Evolutionary conservation across 2,888 invertebrate genomes (phyloP).

Genomic region (Netelia virgata): DNA sequence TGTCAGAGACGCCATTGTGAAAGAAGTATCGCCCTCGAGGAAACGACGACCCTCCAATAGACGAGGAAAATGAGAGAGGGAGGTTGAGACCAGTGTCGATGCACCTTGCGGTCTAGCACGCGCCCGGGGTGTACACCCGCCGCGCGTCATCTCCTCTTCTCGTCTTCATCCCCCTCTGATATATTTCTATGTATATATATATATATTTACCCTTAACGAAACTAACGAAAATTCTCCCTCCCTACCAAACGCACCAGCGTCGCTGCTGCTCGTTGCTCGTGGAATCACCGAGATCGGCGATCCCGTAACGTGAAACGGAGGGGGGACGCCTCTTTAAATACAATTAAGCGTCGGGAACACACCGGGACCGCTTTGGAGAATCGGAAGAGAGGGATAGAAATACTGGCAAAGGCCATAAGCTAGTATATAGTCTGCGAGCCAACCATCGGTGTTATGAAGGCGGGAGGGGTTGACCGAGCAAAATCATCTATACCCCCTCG

Average conservation of each 20-base stretch:
- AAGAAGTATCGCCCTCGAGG: background rate
- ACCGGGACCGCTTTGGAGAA: slow-evolving; percentile 31
- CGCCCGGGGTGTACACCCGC: slow-evolving; percentile 47
- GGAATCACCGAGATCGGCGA: slow-evolving; percentile 60
- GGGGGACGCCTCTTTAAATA: slow-evolving; percentile 75
- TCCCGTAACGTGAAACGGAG: slow-evolving; percentile 14
- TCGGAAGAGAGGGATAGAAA: slow-evolving; percentile 32
- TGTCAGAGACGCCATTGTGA: slow-evolving; percentile 16
- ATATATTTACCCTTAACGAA: slow-evolving; percentile 23
- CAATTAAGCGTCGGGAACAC: slow-evolving; percentile 74
- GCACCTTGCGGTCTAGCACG: slow-evolving; percentile 73
- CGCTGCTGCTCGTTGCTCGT: slow-evolving; percentile 39
- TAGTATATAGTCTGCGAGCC: slow-evolving; percentile 40
- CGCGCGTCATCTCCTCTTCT: slow-evolving; percentile 45
- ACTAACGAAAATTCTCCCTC: slow-evolving; percentile 8
- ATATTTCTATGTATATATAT: background rate
- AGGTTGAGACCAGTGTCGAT: slow-evolving; percentile 39
- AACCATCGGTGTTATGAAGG: slow-evolving; percentile 49
- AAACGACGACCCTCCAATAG: background rate
- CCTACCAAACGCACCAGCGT: slow-evolving; percentile 39
- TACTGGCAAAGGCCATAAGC: slow-evolving; percentile 57
- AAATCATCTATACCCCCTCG: slow-evolving; percentile 61
- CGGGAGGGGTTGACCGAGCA: slow-evolving; percentile 49
- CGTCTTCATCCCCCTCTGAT: slow-evolving; percentile 27
- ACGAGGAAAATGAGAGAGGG: background rate